These are phyloP conservation scores for Macrotrachela quadricornifera DNA, from an alignment of 1,140 invertebrate species.

Conservation along the genomic window DNA sequence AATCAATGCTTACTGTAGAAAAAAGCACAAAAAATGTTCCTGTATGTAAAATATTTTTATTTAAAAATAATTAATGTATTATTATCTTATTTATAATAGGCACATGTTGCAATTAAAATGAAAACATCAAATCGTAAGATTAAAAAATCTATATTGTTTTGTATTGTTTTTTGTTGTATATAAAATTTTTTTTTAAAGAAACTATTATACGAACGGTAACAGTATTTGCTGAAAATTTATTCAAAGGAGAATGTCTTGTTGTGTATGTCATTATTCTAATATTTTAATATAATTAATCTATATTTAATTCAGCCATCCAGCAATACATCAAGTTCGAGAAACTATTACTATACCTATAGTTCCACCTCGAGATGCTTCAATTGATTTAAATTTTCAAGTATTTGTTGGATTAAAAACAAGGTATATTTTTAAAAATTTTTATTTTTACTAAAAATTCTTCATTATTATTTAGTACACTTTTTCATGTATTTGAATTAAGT, in stretches of 20 bases:
- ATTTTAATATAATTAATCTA: not conserved
- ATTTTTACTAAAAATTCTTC: not conserved
- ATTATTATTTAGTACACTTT: constrained; percentile 35
- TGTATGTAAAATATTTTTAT: no score
- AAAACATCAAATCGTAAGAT: no score
- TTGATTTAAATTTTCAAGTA: constrained; percentile 72
- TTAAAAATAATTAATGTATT: no score
- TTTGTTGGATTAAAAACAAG: constrained; percentile 40
- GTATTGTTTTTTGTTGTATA: no score
- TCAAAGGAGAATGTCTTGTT: constrained; percentile 61
- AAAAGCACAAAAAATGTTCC: no score
- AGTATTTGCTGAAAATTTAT: constrained; percentile 76
- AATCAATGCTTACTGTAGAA: no score
- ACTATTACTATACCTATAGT: constrained; percentile 38
- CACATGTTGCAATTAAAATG: no score
- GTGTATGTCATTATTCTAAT: constrained; percentile 40
- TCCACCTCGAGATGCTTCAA: constrained; percentile 54
- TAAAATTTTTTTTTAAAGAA: constrained; percentile 24
- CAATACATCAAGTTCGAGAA: constrained; percentile 12
- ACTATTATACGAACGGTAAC: constrained; percentile 55
- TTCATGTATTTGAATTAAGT: constrained; percentile 70
- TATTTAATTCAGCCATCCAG: constrained; percentile 18
- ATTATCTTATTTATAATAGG: no score
- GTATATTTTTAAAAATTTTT: constrained; percentile 16
- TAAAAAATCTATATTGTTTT: no score